Conservation (phyloP, 2,888 invertebrate species). For the Cryptosula pallasiana region DNA sequence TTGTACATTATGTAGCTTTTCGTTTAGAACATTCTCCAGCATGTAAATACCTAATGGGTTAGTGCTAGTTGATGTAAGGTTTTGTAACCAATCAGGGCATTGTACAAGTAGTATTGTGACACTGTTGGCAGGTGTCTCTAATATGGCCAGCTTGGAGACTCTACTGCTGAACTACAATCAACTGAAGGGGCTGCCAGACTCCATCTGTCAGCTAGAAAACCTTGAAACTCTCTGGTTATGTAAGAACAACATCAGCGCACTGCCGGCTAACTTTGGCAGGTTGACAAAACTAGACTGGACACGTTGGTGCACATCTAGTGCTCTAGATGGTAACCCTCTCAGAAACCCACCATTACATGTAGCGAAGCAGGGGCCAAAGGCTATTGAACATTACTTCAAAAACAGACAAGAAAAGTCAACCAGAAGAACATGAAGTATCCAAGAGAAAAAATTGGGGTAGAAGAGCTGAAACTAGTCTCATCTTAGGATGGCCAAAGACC, state of each 20-base stretch:
- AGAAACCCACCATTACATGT: conserved; percentile 48
- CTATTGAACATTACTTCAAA: conserved; percentile 42
- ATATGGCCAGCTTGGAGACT: conserved; percentile 44
- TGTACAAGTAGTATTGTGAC: too few relatives aligned
- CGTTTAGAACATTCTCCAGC: too few relatives aligned
- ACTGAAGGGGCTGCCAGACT: conserved; percentile 44
- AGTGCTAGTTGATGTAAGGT: too few relatives aligned
- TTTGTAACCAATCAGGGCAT: too few relatives aligned
- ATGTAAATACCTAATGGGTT: too few relatives aligned
- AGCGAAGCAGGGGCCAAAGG: conserved; percentile 44
- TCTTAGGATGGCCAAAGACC: too few relatives aligned
- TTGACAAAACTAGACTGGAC: conserved; percentile 48
- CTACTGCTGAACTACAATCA: conserved; percentile 51
- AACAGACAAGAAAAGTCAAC: background rate
- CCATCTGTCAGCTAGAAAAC: conserved; percentile 44
- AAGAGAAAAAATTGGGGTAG: too few relatives aligned
- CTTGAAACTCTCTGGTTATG: conserved; percentile 54
- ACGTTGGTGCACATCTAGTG: conserved; percentile 38
- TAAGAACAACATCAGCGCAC: conserved; percentile 45
- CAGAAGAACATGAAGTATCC: too few relatives aligned
- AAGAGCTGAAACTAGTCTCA: too few relatives aligned
- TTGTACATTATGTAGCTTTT: too few relatives aligned
- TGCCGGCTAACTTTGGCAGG: conserved; percentile 45
- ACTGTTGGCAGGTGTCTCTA: conserved; percentile 13
- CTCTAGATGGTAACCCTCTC: conserved; percentile 48